Conservation (phyloP, 2,113 vertebrate genomes). For the Verasper variegatus region DNA sequence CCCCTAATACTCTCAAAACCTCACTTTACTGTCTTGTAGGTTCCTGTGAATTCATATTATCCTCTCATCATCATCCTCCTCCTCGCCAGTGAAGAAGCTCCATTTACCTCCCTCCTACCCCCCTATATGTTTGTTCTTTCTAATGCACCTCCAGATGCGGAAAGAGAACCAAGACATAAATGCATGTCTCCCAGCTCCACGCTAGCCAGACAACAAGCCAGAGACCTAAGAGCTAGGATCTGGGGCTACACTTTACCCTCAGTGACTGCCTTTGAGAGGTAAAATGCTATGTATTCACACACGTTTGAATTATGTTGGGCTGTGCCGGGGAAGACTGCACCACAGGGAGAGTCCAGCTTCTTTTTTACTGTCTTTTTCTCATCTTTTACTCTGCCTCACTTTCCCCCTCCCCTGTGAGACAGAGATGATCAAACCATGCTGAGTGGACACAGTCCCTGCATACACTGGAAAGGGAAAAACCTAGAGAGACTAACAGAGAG, state of each 20-base stretch:
- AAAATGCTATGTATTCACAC: constrained; percentile 69
- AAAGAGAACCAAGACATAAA: constrained; percentile 24
- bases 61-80: constrained; percentile 23
- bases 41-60: constrained; percentile 9
- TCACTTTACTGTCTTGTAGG: constrained; percentile 11
- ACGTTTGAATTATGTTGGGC: constrained; percentile 61
- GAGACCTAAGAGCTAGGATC: constrained; percentile 43
- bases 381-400: constrained; percentile 60
- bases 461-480: constrained; percentile 60
- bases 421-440: constrained; percentile 69
- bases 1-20: constrained; percentile 41
- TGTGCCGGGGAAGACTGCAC: constrained; percentile 51
- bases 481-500: constrained; percentile 62
- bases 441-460: constrained; percentile 75
- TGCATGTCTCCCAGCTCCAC: constrained; percentile 33
- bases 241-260: constrained; percentile 46
- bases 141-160: constrained; percentile 57
- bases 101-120: constrained; percentile 25
- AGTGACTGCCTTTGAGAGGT: constrained; percentile 71
- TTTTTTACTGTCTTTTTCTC: constrained; percentile 42
- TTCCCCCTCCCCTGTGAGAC: constrained; percentile 67
- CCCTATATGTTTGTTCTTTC: constrained; percentile 56
- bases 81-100: constrained; percentile 30
- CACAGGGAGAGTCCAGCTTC: constrained; percentile 64
- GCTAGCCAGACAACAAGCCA: constrained; percentile 34